Evolutionary conservation across 2,888 invertebrate species (phyloP).

Genomic region (Heterodera filipjevi): DNA sequence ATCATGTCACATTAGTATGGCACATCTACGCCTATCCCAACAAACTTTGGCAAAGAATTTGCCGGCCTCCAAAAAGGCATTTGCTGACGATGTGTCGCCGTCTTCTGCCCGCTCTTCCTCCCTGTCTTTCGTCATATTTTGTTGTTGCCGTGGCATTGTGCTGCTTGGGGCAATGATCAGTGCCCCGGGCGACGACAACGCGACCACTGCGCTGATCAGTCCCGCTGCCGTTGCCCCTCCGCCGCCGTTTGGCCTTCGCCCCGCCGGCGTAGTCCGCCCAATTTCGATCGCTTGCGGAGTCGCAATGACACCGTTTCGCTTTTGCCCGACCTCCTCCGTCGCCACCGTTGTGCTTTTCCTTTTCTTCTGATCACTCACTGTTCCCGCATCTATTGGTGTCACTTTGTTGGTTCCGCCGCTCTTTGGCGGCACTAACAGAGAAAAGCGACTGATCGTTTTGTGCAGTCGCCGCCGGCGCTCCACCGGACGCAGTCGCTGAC

Average conservation of each 20-base stretch:
- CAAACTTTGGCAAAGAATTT: slow-evolving; percentile 35
- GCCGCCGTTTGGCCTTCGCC: background rate
- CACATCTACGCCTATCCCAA: background rate
- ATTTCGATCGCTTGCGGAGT: background rate
- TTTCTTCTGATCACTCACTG: background rate
- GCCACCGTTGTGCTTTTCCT: background rate
- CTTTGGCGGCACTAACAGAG: background rate
- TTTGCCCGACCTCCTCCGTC: background rate
- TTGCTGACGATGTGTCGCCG: slow-evolving; percentile 22
- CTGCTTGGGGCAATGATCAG: background rate
- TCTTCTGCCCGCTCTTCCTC: background rate
- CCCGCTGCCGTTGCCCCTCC: background rate
- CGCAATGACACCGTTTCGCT: too few species aligned
- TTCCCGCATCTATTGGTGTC: background rate
- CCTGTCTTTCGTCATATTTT: background rate
- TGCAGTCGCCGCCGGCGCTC: background rate
- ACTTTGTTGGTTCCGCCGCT: background rate
- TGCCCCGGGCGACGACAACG: slow-evolving; percentile 16
- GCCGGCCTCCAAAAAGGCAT: slow-evolving; percentile 29
- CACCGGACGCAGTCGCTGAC: slow-evolving; percentile 18
- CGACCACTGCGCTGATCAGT: background rate
- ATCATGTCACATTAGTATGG: background rate
- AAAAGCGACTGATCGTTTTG: slow-evolving; percentile 5
- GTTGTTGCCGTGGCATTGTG: background rate
- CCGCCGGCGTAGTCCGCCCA: too few species aligned